Evolutionary conservation across 2,888 invertebrate genomes (phyloP), one percentile per base, ranked within the genome.

Genomic region (Synanthedon andrenaeformis): DNA sequence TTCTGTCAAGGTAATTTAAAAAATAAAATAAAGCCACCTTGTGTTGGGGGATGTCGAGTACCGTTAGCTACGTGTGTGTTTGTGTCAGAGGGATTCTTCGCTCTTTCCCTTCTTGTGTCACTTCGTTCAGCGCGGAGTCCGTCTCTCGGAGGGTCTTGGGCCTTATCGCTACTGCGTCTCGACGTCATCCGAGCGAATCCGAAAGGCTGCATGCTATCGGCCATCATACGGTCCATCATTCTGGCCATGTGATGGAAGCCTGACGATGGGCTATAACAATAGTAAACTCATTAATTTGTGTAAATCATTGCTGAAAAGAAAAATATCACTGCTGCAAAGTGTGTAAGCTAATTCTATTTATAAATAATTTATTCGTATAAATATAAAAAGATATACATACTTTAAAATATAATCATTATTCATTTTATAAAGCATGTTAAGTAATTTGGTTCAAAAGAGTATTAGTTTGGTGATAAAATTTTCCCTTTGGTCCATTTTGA

Each of bases 191-290:
- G 89, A 41, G 92, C 91, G 70, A 90, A 91, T 48, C 90, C 89
- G 66, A 91, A 91, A 28, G 92, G 92, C 59, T 91, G 90, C 61
- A 92, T 84, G 55, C 91, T 90, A 63, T 92, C 92, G 55, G 90
- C 77, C 74, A 92, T 91, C 71, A 93, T 85, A 2, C 92, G 90
- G 69, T 93, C 92, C 92, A 92, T 92, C 92, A 93, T 92, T 52
- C 91, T 84, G 52, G 92, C 92, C 90, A 93, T 91, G 64, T 92
- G 92, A 64, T 92, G 91, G 59, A 92, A 89, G 49, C 90, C 85
- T 53, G 89, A 82, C 51, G 90, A 84, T 52, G 90, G 89, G 65
- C 91, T 91, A 76, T 0, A 63, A 55, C 55, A 52, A 50, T 55
- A 54, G 50, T 42, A 35, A 35, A 35, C 35, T 35, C 8, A 0